Percentiles rank a stretch among this genome's conserved stretches.
These are phyloP conservation scores for Tinamus major DNA, from an alignment of 2,797 vertebrate genomes.

Conservation along the genomic window DNA sequence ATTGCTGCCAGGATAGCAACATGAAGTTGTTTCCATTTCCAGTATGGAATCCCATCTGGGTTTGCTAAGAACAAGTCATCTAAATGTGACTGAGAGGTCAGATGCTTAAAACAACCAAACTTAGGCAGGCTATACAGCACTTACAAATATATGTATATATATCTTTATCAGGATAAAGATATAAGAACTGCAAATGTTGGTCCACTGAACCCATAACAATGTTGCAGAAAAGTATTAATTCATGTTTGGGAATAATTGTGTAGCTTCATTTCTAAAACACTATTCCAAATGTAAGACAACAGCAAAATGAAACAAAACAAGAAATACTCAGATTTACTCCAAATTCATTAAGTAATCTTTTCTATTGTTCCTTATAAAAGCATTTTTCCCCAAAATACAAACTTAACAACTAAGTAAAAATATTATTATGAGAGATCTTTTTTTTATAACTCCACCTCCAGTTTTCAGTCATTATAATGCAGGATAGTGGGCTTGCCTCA, in stretches of 20 bases:
- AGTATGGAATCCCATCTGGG: not conserved
- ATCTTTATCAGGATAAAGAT: not conserved
- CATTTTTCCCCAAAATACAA: not conserved
- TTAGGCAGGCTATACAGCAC: not conserved
- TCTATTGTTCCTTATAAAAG: not conserved
- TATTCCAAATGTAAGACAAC: not conserved
- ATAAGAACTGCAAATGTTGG: no score
- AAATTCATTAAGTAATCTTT: not conserved
- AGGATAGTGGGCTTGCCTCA: not conserved
- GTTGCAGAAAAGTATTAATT: not conserved
- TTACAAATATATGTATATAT: no score
- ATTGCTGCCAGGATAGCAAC: no score
- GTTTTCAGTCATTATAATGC: not conserved
- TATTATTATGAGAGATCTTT: not conserved
- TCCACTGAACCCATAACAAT: not conserved
- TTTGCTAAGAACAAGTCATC: not conserved
- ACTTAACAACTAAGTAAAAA: not conserved
- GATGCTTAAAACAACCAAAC: not conserved
- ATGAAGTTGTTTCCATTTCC: no score
- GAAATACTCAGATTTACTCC: not conserved
- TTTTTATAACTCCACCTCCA: not conserved
- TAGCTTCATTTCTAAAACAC: not conserved
- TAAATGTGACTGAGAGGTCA: not conserved
- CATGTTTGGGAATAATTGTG: not conserved
- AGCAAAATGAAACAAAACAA: no score